A percentile compares a stretch with the other conserved stretches of the same genome.
Conservation (phyloP, 2,797 vertebrate species). For the Channallabes apus region DNA sequence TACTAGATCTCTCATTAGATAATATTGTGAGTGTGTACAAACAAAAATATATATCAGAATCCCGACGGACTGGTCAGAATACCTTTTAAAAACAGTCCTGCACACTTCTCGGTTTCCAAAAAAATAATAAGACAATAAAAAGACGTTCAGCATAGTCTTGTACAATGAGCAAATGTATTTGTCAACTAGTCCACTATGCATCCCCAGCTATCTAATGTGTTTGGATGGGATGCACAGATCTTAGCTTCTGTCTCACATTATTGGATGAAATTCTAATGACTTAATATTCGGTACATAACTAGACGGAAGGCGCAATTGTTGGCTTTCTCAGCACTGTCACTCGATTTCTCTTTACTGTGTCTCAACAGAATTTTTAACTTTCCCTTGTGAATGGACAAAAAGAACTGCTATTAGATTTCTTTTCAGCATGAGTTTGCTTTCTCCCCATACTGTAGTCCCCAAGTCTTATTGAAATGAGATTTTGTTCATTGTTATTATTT, state of each 20-base stretch:
- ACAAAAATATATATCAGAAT: neutral
- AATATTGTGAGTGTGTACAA: neutral
- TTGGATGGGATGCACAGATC: slow-evolving; percentile 5
- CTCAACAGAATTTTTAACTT: neutral
- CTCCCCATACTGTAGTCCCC: too few species aligned
- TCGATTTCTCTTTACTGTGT: neutral
- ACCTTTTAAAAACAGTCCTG: neutral
- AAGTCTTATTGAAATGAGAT: neutral
- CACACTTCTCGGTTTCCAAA: neutral
- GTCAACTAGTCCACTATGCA: neutral
- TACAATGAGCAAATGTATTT: neutral
- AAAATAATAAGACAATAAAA: neutral
- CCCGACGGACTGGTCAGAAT: neutral
- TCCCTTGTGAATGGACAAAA: neutral
- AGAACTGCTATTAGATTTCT: neutral
- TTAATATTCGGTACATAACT: neutral
- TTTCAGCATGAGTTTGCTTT: neutral
- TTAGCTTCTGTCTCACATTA: neutral
- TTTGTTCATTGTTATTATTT: neutral
- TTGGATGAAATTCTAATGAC: neutral
- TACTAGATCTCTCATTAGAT: too few species aligned
- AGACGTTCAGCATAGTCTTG: neutral
- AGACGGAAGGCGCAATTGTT: neutral
- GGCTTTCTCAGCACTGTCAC: neutral
- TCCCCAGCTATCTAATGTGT: too few species aligned